A percentile compares a stretch with the other conserved stretches of the same genome.
These are phyloP conservation scores for Piaya cayana DNA, from an alignment of 2,113 vertebrate genomes.

Conservation along the genomic window DNA sequence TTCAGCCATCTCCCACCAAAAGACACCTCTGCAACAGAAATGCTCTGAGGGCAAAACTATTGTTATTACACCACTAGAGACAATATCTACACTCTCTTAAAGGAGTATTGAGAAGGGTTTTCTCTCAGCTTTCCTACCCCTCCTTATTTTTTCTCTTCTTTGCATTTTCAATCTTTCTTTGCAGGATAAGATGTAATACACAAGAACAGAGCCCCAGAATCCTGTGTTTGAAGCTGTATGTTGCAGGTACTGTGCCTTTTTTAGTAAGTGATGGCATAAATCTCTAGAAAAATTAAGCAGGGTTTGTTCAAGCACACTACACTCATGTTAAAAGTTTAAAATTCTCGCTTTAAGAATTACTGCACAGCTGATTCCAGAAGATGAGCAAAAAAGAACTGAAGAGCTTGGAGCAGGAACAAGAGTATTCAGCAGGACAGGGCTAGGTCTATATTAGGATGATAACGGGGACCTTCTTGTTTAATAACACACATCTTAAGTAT, in stretches of 20 bases:
- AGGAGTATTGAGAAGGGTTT: not conserved
- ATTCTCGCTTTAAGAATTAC: not conserved
- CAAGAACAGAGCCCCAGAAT: not conserved
- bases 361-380: not conserved
- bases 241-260: not conserved
- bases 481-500: not conserved
- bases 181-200: not conserved
- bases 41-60: not conserved
- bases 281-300: not conserved
- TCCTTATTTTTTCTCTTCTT: not conserved
- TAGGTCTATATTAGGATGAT: not conserved
- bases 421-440: not conserved
- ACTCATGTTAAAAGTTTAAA: not conserved
- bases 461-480: not conserved
- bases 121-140: not conserved
- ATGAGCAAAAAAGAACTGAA: not conserved
- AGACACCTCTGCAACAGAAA: not conserved
- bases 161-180: not conserved
- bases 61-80: not conserved
- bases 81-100: not conserved
- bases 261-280: not conserved
- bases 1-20: not conserved
- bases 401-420: not conserved
- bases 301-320: not conserved
- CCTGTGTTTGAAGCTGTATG: not conserved